Conservation (phyloP, 2,888 invertebrate species). For the Cheilosia variabilis region DNA sequence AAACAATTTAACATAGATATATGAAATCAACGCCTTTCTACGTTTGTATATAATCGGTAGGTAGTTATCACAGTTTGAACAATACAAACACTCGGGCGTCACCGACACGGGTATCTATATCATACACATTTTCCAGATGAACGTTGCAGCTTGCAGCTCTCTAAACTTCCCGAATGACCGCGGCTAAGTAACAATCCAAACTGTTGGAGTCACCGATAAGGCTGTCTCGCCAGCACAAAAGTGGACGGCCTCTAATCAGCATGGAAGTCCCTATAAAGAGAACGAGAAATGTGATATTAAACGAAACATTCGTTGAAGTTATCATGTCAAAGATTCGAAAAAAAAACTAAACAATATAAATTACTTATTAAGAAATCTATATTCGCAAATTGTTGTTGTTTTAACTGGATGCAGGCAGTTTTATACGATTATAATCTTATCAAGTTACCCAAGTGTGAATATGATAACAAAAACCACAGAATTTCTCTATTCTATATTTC, state of each 20-base stretch:
- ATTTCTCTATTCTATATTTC: not conserved
- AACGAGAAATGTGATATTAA: slow-evolving; percentile 29
- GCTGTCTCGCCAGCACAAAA: slow-evolving; percentile 3
- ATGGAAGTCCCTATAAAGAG: slow-evolving; percentile 33
- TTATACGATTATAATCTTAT: slow-evolving; percentile 43
- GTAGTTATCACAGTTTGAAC: slow-evolving; percentile 12
- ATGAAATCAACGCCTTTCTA: slow-evolving; percentile 5
- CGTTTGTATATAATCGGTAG: too few relatives aligned
- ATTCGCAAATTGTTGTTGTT: slow-evolving; percentile 15
- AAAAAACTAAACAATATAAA: slow-evolving; percentile 8
- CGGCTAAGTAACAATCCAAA: slow-evolving; percentile 36
- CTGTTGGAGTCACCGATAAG: slow-evolving; percentile 44
- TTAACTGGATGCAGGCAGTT: not conserved
- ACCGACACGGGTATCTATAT: too few relatives aligned
- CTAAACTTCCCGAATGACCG: slow-evolving; percentile 11
- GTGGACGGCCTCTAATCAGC: slow-evolving; percentile 34
- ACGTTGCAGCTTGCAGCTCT: not conserved
- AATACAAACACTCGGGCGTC: not conserved
- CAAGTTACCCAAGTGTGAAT: not conserved
- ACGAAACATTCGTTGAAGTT: slow-evolving; percentile 27
- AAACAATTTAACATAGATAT: slow-evolving; percentile 5
- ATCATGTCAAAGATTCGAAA: slow-evolving; percentile 8
- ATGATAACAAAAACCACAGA: not conserved
- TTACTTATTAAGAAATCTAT: not conserved
- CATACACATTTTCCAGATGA: not conserved